Percentiles rank a stretch among this genome's conserved stretches.
Evolutionary conservation across 1,140 invertebrate genomes (phyloP).

Genomic region (Caenorhabditis elegans): DNA sequence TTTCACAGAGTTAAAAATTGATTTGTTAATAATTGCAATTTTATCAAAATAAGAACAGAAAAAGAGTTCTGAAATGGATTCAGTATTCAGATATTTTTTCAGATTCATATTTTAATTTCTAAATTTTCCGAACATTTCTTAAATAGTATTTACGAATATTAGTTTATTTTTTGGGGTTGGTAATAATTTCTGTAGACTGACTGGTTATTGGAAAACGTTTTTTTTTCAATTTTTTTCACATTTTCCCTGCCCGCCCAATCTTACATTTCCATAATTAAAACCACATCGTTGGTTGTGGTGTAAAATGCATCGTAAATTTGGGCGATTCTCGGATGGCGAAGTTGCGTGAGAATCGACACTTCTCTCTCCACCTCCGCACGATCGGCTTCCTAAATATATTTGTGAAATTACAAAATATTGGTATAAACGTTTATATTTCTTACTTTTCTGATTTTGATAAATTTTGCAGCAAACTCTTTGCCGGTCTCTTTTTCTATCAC

Average conservation of each 20-base stretch:
- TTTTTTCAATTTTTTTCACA: background rate
- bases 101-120: too few species aligned
- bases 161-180: too few species aligned
- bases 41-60: too few species aligned
- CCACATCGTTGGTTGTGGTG: slow-evolving; percentile 70
- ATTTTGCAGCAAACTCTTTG: slow-evolving; percentile 62
- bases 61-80: too few species aligned
- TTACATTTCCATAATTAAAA: slow-evolving; percentile 73
- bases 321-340: slow-evolving; percentile 71
- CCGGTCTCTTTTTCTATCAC: slow-evolving; percentile 60
- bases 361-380: slow-evolving; percentile 66
- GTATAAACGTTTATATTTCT: background rate
- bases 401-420: background rate
- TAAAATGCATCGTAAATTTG: slow-evolving; percentile 71
- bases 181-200: too few species aligned
- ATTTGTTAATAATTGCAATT: too few species aligned
- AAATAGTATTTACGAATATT: too few species aligned
- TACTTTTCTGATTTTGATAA: slow-evolving; percentile 55
- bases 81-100: too few species aligned
- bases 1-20: too few species aligned
- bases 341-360: slow-evolving; percentile 68
- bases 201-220: background rate
- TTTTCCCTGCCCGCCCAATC: slow-evolving; percentile 68
- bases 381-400: slow-evolving; percentile 57
- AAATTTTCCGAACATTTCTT: too few species aligned